Conservation (phyloP, 2,888 invertebrate species). For the Erebia epiphron region DNA sequence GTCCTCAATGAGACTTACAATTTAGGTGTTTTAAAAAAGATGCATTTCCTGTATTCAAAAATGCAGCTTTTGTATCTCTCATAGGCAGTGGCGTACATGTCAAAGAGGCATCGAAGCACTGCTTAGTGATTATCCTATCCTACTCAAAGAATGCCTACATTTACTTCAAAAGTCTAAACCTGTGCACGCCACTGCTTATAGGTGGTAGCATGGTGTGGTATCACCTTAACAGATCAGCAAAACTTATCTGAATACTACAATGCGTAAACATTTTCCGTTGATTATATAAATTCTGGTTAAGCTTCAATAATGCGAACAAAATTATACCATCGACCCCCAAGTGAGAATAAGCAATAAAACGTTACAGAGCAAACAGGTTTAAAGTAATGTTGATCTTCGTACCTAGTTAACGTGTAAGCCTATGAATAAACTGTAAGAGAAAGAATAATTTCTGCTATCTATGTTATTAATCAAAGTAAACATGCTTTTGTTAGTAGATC, state of each 20-base stretch:
- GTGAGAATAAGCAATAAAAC: constrained; percentile 27
- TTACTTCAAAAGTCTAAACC: no score
- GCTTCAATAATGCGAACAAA: constrained; percentile 20
- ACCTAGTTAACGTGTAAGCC: constrained; percentile 4
- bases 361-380: constrained; percentile 15
- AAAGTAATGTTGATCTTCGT: not conserved
- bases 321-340: constrained; percentile 16
- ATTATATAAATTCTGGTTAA: constrained; percentile 32
- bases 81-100: not conserved
- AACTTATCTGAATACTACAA: constrained; percentile 35
- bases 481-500: constrained; percentile 10
- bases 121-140: no score
- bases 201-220: not conserved
- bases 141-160: no score
- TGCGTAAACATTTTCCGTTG: constrained; percentile 32
- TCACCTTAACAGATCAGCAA: constrained; percentile 27
- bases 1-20: no score
- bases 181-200: no score
- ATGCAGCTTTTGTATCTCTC: not conserved
- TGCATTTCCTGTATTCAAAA: no score
- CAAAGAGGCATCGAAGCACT: no score
- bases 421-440: constrained; percentile 5
- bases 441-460: constrained; percentile 3
- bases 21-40: no score
- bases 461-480: constrained; percentile 13